Percentiles rank a stretch among this genome's conserved stretches.
Conservation (phyloP, 2,797 vertebrate genomes). For the Acanthornis magna region DNA sequence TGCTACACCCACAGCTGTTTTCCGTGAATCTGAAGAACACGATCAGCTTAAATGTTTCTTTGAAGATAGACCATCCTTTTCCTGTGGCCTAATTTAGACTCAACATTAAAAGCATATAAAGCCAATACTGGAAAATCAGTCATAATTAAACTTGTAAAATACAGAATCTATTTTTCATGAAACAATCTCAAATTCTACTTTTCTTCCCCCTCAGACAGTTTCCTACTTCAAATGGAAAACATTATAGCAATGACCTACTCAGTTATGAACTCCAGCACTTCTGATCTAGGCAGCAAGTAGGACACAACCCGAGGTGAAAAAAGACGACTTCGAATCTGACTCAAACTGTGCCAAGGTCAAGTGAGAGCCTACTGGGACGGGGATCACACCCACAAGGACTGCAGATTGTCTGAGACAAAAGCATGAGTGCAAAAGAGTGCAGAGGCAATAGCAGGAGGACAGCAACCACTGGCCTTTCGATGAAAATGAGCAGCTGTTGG, state of each 20-base stretch:
- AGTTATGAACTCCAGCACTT: background rate
- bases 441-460: background rate
- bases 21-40: conserved; percentile 65
- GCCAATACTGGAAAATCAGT: conserved; percentile 43
- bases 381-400: background rate
- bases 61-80: conserved; percentile 71
- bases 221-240: conserved; percentile 17
- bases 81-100: conserved; percentile 72
- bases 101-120: conserved; percentile 51
- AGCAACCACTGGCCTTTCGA: background rate
- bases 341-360: background rate
- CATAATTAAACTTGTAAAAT: conserved; percentile 25
- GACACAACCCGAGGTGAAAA: background rate
- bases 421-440: background rate
- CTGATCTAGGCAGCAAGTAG: background rate
- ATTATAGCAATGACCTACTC: background rate
- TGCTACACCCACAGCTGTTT: conserved; percentile 65
- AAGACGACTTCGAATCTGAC: background rate
- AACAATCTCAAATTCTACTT: conserved; percentile 2
- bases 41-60: conserved; percentile 55
- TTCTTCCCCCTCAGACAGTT: background rate
- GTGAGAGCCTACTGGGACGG: background rate
- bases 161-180: background rate
- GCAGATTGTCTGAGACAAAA: background rate
- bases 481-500: conserved; percentile 5